Evolutionary conservation across 2,888 invertebrate species (phyloP), one percentile per base, ranked within the genome.

Genomic region (Sycophila texana): DNA sequence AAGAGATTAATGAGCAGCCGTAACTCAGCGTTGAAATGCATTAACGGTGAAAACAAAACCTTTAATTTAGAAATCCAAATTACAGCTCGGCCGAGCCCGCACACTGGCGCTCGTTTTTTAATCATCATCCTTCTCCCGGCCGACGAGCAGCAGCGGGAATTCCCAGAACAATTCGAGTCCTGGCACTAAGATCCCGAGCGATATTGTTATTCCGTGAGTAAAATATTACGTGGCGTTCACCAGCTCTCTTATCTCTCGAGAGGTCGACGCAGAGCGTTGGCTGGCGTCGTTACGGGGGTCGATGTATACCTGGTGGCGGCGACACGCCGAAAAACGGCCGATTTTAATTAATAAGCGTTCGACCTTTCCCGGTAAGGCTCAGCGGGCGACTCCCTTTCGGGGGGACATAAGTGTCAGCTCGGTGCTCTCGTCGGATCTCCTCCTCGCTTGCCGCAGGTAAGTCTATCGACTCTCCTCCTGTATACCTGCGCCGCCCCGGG

Each of bases 261-360:
- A 51, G 47, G 26, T 57, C 47, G 57, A n/a, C 63, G 4, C 63
- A 4, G 39, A 39, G 39, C 7, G 39, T 5, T 39, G 39, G 39
- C 39, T 7, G 39, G 5, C 39, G 39, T 10, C 39, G 39, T 39
- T 39, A 10, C 39, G 51, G n/a, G 51, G 12, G 57, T n/a, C 39
- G 39, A 20, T n/a, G 51, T 68, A 5, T 20, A n/a, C 18, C 20
- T 18, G 55, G 30, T 20, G 47, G 51, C 60, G 71, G 60, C 72
- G 79, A 74, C 79, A 79, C 74, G 68, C 66, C 75, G 75, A 75
- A 79, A 79, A 79, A 71, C 76, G 74, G 65, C 68, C 81, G 81
- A 76, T 79, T 77, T 79, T 79, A 81, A 81, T 81, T 81, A 81
- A 79, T 81, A 76, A 79, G 51, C 61, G 63, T 79, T 79, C 73